A percentile compares a stretch with the other conserved stretches of the same genome.
Conservation (phyloP, 2,113 vertebrate genomes). For the Meles meles region DNA sequence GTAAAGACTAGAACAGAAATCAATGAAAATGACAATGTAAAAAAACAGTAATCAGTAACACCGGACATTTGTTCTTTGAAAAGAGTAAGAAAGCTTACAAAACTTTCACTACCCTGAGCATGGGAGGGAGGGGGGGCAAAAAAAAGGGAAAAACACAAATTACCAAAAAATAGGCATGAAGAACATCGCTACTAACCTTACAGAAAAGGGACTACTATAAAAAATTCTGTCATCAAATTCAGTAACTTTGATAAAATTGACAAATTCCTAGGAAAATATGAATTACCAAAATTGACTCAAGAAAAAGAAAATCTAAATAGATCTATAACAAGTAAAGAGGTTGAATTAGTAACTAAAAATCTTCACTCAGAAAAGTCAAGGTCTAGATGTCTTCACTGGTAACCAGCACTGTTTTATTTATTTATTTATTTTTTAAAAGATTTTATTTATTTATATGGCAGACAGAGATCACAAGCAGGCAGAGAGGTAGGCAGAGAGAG, state of each 20-base stretch:
- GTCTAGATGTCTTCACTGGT: not conserved
- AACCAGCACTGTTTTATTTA: not conserved
- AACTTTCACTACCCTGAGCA: not conserved
- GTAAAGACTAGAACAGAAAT: not conserved
- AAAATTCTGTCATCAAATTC: not conserved
- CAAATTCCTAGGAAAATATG: not conserved
- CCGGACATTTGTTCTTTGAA: not conserved
- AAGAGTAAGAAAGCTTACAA: not conserved
- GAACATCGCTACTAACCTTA: not conserved
- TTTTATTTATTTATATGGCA: too few relatives aligned
- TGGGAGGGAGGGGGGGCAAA: not conserved
- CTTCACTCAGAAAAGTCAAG: not conserved
- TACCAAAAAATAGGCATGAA: not conserved
- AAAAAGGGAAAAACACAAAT: not conserved
- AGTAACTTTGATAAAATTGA: not conserved
- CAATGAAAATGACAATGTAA: not conserved
- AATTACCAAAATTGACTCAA: not conserved
- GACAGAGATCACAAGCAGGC: too few relatives aligned
- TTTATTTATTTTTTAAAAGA: too few relatives aligned
- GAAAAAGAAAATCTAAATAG: not conserved
- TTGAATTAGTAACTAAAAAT: not conserved
- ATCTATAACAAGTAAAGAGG: not conserved
- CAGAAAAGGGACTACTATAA: not conserved
- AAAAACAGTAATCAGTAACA: not conserved
- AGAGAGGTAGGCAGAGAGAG: too few relatives aligned